Evolutionary conservation across 2,888 invertebrate species (phyloP).

Genomic region (Caenorhabditis angaria): DNA sequence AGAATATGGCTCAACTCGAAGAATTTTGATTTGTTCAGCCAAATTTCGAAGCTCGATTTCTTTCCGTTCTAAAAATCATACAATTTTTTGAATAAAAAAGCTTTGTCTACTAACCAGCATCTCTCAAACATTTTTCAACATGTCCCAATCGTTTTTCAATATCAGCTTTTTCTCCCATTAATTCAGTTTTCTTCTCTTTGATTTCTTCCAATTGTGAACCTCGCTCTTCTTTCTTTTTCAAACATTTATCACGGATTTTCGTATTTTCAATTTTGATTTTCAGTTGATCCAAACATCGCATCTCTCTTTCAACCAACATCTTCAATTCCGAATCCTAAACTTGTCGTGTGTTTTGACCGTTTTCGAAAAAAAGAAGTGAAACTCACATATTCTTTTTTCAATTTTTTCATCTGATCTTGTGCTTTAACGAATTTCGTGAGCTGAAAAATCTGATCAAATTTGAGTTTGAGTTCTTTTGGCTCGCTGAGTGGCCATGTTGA

Average conservation of each 20-base stretch:
- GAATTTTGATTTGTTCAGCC: slow-evolving; percentile 35
- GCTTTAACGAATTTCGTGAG: slow-evolving; percentile 83
- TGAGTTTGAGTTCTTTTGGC: slow-evolving; percentile 88
- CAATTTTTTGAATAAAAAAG: slow-evolving; percentile 3
- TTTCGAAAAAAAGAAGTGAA: background rate
- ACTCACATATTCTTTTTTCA: slow-evolving; percentile 50
- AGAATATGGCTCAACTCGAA: slow-evolving; percentile 37
- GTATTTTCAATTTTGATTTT: background rate
- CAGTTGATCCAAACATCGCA: background rate
- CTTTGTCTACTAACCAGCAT: slow-evolving; percentile 17
- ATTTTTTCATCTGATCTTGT: slow-evolving; percentile 81
- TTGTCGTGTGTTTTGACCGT: background rate
- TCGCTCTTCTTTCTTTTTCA: slow-evolving; percentile 10
- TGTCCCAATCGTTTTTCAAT: slow-evolving; percentile 19
- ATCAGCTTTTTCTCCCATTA: slow-evolving; percentile 14
- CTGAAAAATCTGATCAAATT: slow-evolving; percentile 98
- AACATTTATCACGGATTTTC: slow-evolving; percentile 13
- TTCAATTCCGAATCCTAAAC: slow-evolving; percentile 5
- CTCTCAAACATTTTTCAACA: slow-evolving; percentile 14
- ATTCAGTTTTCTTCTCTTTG: slow-evolving; percentile 16
- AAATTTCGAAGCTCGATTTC: slow-evolving; percentile 40
- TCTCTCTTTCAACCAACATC: slow-evolving; percentile 3
- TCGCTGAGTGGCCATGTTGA: slow-evolving; percentile 94
- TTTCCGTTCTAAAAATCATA: slow-evolving; percentile 27
- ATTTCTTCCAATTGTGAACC: slow-evolving; percentile 8